Conservation (phyloP, 2,888 invertebrate genomes). For the Plagodis pulveraria region DNA sequence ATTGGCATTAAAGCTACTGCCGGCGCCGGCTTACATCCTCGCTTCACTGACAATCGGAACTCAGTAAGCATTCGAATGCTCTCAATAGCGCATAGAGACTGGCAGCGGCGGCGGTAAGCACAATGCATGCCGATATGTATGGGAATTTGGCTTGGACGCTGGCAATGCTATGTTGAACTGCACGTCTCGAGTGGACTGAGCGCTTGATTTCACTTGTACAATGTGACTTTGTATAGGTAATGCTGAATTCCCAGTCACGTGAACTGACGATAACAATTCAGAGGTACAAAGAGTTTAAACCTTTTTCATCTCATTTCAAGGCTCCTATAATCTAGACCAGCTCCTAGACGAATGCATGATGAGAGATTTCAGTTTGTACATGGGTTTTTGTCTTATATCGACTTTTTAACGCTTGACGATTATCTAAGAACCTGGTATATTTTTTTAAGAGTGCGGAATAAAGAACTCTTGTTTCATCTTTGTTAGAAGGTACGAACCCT, state of each 20-base stretch:
- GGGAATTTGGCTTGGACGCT: conserved; percentile 72
- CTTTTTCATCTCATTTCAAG: too few species aligned
- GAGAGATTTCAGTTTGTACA: too few species aligned
- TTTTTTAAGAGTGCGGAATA: too few species aligned
- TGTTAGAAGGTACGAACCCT: too few species aligned
- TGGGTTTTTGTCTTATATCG: too few species aligned
- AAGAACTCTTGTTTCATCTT: too few species aligned
- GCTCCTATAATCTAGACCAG: too few species aligned
- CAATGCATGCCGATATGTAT: conserved; percentile 77
- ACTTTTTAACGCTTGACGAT: too few species aligned
- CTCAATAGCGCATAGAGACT: conserved; percentile 59
- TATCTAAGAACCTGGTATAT: too few species aligned
- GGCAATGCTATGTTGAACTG: conserved; percentile 34
- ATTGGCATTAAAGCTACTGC: conserved; percentile 14
- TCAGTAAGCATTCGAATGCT: conserved; percentile 73
- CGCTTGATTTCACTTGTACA: conserved; percentile 18
- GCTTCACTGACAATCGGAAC: conserved; percentile 58
- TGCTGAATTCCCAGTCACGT: conserved; percentile 5
- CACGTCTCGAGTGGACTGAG: conserved; percentile 14
- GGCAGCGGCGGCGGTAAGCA: conserved; percentile 57
- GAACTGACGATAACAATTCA: background rate
- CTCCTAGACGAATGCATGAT: too few species aligned
- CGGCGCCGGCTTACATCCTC: conserved; percentile 24
- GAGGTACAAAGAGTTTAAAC: too few species aligned
- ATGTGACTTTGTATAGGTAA: conserved; percentile 4